Base-by-base conservation (phyloP, 2,113 vertebrate genomes). In the Paralichthys olivaceus region DNA sequence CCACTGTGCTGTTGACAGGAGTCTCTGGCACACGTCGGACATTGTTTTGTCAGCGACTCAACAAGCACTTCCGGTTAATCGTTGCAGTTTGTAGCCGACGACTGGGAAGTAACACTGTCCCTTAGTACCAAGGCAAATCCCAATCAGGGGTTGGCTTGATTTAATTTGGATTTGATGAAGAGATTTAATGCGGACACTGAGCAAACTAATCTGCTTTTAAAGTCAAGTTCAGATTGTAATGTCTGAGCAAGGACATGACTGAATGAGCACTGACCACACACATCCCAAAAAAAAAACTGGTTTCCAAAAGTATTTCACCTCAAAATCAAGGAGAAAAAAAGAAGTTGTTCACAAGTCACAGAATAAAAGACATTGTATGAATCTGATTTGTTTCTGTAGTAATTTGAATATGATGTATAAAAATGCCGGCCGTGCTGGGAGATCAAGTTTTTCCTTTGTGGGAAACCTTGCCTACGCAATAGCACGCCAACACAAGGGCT, bases 1-100 rank as follows among this genome's bases (percentile, higher is more conserved):
- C 84, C 1, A 51, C 58, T 17, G 79, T 19, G 84, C 59, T 75
- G 86, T 63, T 88, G 90, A 88, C 84, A 87, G 86, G 64, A 82
- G 79, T 62, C 84, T 85, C 84, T 61, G 51, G 72, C 69, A 59
- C 77, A 75, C 79, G 68, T 71, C 3, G 23, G 75, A 75, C 80
- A 47, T 77, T 86, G 72, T 84, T 87, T 81, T 72, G 69, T 78
- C 79, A 81, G 79, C 26, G 25, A 75, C 77, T 87, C 78, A 64
- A 83, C 73, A 56, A 79, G 79, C 57, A 43, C 74, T 54, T 87
- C 80, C 68, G 54, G 58, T 59, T 34, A 54, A 61, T 59, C 47
- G 61, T 20, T 32, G 51, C 43, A 55, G 26, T 81, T 59, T 72
- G 63, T 62, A 56, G 32, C 29, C 4, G 25, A 71, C 23, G 72